These are phyloP conservation scores for Pseudomugil gertrudae DNA, from an alignment of 2,797 vertebrate species.

Conservation along the genomic window DNA sequence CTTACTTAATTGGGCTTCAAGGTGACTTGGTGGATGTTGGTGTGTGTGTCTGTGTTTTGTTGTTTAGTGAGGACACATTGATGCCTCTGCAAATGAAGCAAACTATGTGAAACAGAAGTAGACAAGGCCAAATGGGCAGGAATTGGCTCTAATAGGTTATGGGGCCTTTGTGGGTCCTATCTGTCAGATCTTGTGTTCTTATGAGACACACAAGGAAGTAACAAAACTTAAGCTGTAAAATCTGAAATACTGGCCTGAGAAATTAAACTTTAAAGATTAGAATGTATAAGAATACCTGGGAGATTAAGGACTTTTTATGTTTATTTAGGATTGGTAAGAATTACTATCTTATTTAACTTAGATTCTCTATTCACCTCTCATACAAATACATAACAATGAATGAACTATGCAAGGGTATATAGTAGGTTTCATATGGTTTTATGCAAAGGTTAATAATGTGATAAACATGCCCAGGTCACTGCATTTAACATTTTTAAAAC, in stretches of 20 bases:
- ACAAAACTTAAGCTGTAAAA: constrained; percentile 46
- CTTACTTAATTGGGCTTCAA: constrained; percentile 76
- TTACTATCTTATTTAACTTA: constrained; percentile 4
- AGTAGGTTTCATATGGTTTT: constrained; percentile 43
- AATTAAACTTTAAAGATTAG: constrained; percentile 25
- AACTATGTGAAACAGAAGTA: constrained; percentile 68
- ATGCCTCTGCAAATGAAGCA: constrained; percentile 69
- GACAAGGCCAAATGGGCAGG: constrained; percentile 73
- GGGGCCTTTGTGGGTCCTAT: constrained; percentile 46
- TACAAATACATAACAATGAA: constrained; percentile 30
- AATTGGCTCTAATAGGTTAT: constrained; percentile 73
- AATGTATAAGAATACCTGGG: constrained; percentile 6
- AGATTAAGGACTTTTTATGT: constrained; percentile 5
- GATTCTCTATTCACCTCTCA: constrained; percentile 7
- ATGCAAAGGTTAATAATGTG: constrained; percentile 54
- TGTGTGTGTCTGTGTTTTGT: constrained; percentile 41
- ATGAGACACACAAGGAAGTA: constrained; percentile 48
- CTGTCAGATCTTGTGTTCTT: constrained; percentile 61
- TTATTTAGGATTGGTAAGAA: constrained; percentile 3
- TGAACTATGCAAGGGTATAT: constrained; percentile 26
- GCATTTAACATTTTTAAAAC: constrained; percentile 56
- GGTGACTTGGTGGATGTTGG: constrained; percentile 61
- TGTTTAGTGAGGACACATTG: constrained; percentile 44
- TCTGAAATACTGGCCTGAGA: constrained; percentile 11
- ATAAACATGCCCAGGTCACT: constrained; percentile 44